These are phyloP conservation scores for Callosobruchus maculatus DNA, from an alignment of 2,888 invertebrate genomes.

Conservation along the genomic window DNA sequence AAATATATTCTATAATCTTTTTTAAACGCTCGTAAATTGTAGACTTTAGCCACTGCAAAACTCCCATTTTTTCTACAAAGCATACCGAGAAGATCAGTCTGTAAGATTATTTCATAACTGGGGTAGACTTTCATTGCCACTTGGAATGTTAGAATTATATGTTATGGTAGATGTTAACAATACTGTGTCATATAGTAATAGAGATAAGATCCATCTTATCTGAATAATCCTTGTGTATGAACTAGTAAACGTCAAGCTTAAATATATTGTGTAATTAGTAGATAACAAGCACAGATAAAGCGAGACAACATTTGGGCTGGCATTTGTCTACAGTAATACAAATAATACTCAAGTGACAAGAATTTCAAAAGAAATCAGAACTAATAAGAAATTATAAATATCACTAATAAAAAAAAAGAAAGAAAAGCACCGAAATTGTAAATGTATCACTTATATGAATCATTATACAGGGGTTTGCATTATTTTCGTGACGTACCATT, in stretches of 20 bases:
- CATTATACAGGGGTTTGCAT: too few species aligned
- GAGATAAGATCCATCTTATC: conserved; percentile 1
- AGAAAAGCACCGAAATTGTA: neutral
- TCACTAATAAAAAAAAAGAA: neutral
- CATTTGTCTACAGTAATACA: too few species aligned
- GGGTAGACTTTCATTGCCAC: neutral
- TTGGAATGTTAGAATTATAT: neutral
- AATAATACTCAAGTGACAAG: too few species aligned
- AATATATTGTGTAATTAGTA: neutral
- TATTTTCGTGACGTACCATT: too few species aligned
- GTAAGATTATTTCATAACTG: neutral
- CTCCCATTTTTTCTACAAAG: neutral
- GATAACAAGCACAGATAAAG: too few species aligned
- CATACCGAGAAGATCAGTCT: neutral
- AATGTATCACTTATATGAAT: too few species aligned
- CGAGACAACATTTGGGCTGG: too few species aligned
- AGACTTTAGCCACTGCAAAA: neutral
- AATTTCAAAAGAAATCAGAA: too few species aligned
- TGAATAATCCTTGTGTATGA: neutral
- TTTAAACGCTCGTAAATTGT: neutral
- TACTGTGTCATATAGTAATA: neutral
- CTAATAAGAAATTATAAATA: too few species aligned
- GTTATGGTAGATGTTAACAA: neutral
- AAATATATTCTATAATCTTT: neutral
- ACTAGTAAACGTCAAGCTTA: neutral